Base-by-base conservation (phyloP, 1,140 invertebrate species). In the Hycleus cichorii region DNA sequence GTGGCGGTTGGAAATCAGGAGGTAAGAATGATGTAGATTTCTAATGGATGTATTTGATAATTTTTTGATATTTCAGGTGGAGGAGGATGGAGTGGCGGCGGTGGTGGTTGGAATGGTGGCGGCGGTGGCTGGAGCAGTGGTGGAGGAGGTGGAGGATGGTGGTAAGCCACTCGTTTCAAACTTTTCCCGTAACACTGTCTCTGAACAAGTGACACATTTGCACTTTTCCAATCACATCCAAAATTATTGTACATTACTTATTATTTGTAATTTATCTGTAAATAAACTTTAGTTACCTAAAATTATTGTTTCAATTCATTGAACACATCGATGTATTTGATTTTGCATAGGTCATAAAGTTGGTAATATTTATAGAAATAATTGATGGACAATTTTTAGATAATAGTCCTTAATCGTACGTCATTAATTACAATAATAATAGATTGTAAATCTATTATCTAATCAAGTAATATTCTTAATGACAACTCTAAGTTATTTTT, bases 11-110 rank as follows among this genome's bases (percentile, higher is more conserved):
- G 43, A 47, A 47, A 32, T 55, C 53, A 6, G 53, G 47, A 43
- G 56, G 56, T 58, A 72, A 64, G 57, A 70, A 25, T 12, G 2
- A 9, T 10, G 8, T n/a, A 11, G 3, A 4, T 4, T 9, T 50
- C n/a, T 50, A n/a, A n/a, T 50, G 10, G 38, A 10, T 27, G 1
- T 3, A 9, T 9, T 39, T 3, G 9, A 6, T n/a, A 9, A 50
- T 26, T 2, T 2, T 4, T 50, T 50, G 9, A 3, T 39, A n/a
- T 39, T 50, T 12, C 4, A 50, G 49, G 48, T 49, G 48, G 49
- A 26, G 39, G 49, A 7, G 24, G 49, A 24, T 47, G 39, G 39
- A 39, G 39, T 50, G 32, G 32, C 7, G 32, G 32, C 32, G 32
- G 32, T 5, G 7, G 32, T 32, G 32, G 32, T 5, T 32, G 32